phyloP scores from a whole-genome alignment of 2,888 invertebrate species.

The Drosophila diplacantha region DNA sequence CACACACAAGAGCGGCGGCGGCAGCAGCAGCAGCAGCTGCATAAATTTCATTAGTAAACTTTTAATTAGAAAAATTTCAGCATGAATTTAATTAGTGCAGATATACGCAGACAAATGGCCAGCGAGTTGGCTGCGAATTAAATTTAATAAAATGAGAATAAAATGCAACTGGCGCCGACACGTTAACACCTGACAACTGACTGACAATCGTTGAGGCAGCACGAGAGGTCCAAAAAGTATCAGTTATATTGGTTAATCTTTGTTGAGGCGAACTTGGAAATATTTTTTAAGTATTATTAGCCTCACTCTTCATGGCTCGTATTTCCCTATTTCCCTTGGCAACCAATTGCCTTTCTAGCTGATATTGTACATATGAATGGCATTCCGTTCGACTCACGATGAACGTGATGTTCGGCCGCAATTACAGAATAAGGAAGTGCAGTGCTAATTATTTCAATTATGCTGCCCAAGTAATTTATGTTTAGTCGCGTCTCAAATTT shows the following conservation, averaged over 20 bases:
- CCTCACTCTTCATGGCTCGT: background rate
- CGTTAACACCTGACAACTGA: slow-evolving; percentile 38
- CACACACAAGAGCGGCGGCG: slow-evolving; percentile 6
- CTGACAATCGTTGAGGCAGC: slow-evolving; percentile 28
- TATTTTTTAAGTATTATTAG: background rate
- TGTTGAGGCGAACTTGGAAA: background rate
- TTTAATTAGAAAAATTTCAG: slow-evolving; percentile 60
- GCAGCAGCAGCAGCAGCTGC: slow-evolving; percentile 42
- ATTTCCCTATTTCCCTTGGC: background rate
- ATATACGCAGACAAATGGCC: slow-evolving; percentile 36
- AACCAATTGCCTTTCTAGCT: background rate
- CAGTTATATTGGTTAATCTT: background rate
- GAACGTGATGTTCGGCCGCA: slow-evolving; percentile 34
- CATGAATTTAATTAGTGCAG: slow-evolving; percentile 59
- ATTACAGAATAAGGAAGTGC: slow-evolving; percentile 43
- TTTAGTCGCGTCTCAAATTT: slow-evolving; percentile 30
- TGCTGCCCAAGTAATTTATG: slow-evolving; percentile 38
- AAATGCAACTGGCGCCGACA: slow-evolving; percentile 25
- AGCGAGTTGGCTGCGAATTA: slow-evolving; percentile 32
- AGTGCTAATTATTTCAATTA: slow-evolving; percentile 33
- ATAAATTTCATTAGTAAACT: slow-evolving; percentile 62
- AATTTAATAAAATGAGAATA: slow-evolving; percentile 45
- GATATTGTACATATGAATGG: background rate
- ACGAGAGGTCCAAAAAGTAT: background rate
- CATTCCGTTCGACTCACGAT: slow-evolving; percentile 28